Evolutionary conservation across 30 jellyfish, hydroid and myxozoan genomes (phyloP), one percentile per base, ranked within the genome.

Genomic region (Cassiopea xamachana): DNA sequence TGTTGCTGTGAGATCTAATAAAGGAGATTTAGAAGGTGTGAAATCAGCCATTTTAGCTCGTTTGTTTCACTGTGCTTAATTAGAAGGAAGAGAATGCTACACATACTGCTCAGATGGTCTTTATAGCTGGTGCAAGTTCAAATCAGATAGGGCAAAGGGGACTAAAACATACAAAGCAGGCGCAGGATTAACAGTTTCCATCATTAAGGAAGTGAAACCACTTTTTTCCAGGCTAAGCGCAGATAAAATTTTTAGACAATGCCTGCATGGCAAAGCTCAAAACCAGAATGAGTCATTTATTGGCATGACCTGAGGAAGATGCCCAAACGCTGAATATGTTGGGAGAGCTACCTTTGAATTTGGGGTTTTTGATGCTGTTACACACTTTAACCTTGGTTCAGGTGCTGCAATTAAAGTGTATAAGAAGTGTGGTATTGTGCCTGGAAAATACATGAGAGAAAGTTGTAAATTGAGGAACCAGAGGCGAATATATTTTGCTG

Each of bases 311-410:
- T 82, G 91, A 90, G 88, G 61, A 44, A 49, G 70, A 18, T 48
- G 67, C 10, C 91, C 91, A 60, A 82, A 82, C 27, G 47, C 88
- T 19, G 10, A 55, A 10, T 55, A 55, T 55, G 64, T 55, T 55
- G 64, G 64, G 64, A 55, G 64, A 55, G 64, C 12, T 61, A 49
- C 67, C 19, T 79, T 82, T 46, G 47, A 51, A 59, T 67, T 82
- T 61, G 91, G 91, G 27, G 88, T 82, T n/a, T 82, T 55, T 13
- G 91, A 82, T 68, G 91, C 91, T 15, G 91, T 82, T 79, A 90
- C 91, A 16, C 47, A 67, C 88, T 82, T 82, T 60, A 82, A 82
- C 73, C 67, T 82, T 82, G 91, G 91, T 55, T 8, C 68, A 61
- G 69, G 12, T 27, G 48, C 49, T 45, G 48, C 79, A n/a, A 69